phyloP scores from a whole-genome alignment of 1,140 invertebrate genomes.

The Drosophila kanapiae region DNA sequence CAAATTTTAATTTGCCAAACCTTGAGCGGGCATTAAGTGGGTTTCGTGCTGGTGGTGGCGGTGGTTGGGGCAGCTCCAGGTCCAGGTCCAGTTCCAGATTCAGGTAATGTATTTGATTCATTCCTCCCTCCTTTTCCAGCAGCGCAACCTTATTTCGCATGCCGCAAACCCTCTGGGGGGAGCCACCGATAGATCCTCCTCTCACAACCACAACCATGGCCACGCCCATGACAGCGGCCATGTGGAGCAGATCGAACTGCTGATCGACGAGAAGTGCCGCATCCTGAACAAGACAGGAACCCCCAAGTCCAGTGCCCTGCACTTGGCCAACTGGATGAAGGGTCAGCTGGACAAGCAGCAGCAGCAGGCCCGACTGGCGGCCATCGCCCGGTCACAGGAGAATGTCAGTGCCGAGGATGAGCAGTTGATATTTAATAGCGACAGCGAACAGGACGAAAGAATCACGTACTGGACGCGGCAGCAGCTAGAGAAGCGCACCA shows the following conservation, averaged over 20 bases:
- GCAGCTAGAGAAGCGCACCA: conserved; percentile 88
- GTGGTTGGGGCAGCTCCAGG: not conserved
- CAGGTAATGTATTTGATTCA: conserved; percentile 31
- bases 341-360: conserved; percentile 86
- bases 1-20: conserved; percentile 79
- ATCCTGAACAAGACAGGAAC: conserved; percentile 87
- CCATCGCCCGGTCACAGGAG: conserved; percentile 70
- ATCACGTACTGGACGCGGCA: conserved; percentile 90
- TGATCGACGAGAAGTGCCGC: conserved; percentile 88
- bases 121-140: conserved; percentile 21
- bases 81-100: not conserved
- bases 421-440: conserved; percentile 80
- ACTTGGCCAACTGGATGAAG: conserved; percentile 90
- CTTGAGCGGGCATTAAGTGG: conserved; percentile 23
- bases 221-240: conserved; percentile 47
- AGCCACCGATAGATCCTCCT: conserved; percentile 8
- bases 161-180: not conserved
- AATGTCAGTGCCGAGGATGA: conserved; percentile 75
- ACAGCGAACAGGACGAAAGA: conserved; percentile 86
- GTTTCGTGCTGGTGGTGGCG: conserved; percentile 15
- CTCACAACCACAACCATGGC: not conserved
- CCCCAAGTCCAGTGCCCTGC: conserved; percentile 87
- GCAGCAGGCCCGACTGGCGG: conserved; percentile 78
- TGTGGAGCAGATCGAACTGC: conserved; percentile 86
- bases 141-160: conserved; percentile 31